Evolutionary conservation across 2,888 invertebrate genomes (phyloP), one percentile per base, ranked within the genome.

Genomic region (Scaptomyza tumidula): DNA sequence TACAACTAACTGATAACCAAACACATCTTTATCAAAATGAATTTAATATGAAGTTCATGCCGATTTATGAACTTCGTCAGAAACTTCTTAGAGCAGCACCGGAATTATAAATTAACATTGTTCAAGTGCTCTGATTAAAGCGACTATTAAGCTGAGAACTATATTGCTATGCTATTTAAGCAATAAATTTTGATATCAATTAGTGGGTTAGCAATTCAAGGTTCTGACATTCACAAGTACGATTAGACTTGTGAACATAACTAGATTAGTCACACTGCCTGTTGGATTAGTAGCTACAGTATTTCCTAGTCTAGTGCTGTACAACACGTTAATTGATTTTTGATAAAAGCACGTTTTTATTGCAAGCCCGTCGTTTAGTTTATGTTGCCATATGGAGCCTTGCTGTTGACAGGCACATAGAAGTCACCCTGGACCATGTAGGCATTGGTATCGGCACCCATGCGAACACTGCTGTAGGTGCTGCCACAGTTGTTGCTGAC

Each of bases 401-500:
- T 69, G 62, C 78, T 82, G 67, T 90, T 90, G 0, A 91, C 92
- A 6, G 85, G 83, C 6, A 92, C 86, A 56, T 86, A 92, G 76
- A 75, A 92, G 44, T 90, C 86, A 33, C 93, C 93, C 0, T 45
- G 66, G 11, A 87, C 89, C 71, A 88, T 83, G 50, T 82, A 81
- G 50, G 81, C 80, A 46, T 91, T 90, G 46, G 75, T 75, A 11
- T 84, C 75, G 13, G 90, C 89, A 13, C 90, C 92, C 90, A 92
- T 88, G 66, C 84, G 87, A 0, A 88, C 79, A 16, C 74, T 14
- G 58, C 83, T 85, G 73, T 81, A 89, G 16, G 72, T 71, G 59
- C 70, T 75, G 43, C 86, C 86, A 35, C 91, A 91, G 0, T 68
- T 16, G 3, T 89, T 81, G 3, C 64, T 56, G 0, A 86, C 71